Conservation (phyloP, 2,797 vertebrate species). For the Rhadinocentrus ornatus region DNA sequence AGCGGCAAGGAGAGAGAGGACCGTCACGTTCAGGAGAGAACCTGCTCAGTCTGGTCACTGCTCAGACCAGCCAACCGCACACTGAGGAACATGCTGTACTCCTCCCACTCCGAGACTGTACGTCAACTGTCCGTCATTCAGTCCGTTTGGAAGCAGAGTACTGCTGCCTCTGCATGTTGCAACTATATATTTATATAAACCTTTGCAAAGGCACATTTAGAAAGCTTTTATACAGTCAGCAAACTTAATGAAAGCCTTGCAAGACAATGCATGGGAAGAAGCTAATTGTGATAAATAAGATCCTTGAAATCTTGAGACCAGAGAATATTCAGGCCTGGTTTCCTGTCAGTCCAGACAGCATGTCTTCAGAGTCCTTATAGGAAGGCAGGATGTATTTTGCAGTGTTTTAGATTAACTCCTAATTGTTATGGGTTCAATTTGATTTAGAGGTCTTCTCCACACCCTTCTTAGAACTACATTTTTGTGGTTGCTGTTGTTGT, state of each 20-base stretch:
- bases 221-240: background rate
- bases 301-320: background rate
- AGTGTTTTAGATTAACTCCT: slow-evolving; percentile 16
- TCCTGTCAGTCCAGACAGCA: background rate
- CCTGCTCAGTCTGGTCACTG: slow-evolving; percentile 97
- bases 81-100: slow-evolving; percentile 97
- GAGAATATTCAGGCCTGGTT: background rate
- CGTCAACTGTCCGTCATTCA: slow-evolving; percentile 54
- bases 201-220: background rate
- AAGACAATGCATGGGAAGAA: background rate
- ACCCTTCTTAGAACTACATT: slow-evolving; percentile 12
- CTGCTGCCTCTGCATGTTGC: background rate
- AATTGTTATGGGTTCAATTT: slow-evolving; percentile 9
- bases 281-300: background rate
- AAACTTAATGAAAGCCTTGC: background rate
- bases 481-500: slow-evolving; percentile 40
- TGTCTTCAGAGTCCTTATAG: slow-evolving; percentile 8
- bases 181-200: background rate
- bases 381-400: slow-evolving; percentile 20
- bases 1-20: slow-evolving; percentile 96
- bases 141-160: background rate
- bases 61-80: slow-evolving; percentile 93
- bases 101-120: slow-evolving; percentile 95
- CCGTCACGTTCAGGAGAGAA: slow-evolving; percentile 92
- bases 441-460: slow-evolving; percentile 29